Evolutionary conservation across 2,888 invertebrate species (phyloP).

Genomic region (Polyploca ridens): DNA sequence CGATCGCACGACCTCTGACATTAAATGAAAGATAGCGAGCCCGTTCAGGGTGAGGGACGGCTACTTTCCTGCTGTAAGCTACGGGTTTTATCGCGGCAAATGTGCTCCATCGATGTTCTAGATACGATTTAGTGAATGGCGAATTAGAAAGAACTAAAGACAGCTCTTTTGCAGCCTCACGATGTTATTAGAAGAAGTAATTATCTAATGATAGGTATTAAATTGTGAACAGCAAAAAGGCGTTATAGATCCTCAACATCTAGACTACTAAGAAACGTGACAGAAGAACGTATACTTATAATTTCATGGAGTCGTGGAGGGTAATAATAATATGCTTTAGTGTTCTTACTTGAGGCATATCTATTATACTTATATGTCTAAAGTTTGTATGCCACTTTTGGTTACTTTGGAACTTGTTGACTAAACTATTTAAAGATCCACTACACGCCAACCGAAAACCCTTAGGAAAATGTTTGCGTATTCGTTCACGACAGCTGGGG

Average conservation of each 20-base stretch:
- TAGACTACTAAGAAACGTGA: no score
- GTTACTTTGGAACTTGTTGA: background rate
- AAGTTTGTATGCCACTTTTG: background rate
- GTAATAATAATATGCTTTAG: no score
- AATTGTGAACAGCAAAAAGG: no score
- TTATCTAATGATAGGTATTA: no score
- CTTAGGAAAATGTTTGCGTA: background rate
- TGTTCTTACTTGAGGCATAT: background rate
- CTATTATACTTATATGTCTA: background rate
- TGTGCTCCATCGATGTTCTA: conserved; percentile 4
- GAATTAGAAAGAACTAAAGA: background rate
- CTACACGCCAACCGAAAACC: conserved; percentile 10
- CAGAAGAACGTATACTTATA: no score
- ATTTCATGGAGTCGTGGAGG: no score
- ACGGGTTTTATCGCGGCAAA: conserved; percentile 6
- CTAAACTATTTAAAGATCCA: background rate
- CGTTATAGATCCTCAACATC: no score
- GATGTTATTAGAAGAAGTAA: no score
- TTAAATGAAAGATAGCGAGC: conserved; percentile 64
- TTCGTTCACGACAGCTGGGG: background rate
- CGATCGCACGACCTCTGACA: conserved; percentile 79
- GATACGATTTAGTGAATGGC: background rate
- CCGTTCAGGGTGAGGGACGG: conserved; percentile 57
- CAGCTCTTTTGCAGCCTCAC: background rate
- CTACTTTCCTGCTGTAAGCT: conserved; percentile 26